phyloP scores from a whole-genome alignment of 1,140 invertebrate genomes.

The Pseudobourletiella spinata region DNA sequence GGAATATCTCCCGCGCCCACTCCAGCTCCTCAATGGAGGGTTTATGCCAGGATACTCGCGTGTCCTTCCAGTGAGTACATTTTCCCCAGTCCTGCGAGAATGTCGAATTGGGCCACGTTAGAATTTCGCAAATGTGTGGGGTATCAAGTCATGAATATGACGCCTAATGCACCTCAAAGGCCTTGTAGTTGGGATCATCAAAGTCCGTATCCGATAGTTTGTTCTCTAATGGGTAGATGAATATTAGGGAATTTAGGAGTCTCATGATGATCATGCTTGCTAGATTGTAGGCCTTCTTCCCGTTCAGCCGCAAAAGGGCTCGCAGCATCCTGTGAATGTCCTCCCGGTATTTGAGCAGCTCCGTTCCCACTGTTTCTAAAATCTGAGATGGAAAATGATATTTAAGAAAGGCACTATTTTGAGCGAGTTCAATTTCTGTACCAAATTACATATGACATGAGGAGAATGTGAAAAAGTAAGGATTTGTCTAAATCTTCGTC shows the following conservation, averaged over 20 bases:
- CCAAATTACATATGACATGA: constrained; percentile 56
- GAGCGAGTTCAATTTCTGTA: not conserved
- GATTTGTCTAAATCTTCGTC: constrained; percentile 71
- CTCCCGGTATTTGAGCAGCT: constrained; percentile 24
- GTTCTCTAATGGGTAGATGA: constrained; percentile 55
- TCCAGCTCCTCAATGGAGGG: constrained; percentile 59
- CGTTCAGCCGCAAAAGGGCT: constrained; percentile 80
- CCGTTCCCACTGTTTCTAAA: constrained; percentile 29
- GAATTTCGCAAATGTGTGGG: not conserved
- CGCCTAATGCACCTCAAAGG: constrained; percentile 55
- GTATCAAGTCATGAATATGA: constrained; percentile 11
- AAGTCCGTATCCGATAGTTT: constrained; percentile 52
- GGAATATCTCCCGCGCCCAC: constrained; percentile 54
- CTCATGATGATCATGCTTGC: constrained; percentile 41
- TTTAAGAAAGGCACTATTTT: too few species aligned
- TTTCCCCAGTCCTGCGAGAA: constrained; percentile 86
- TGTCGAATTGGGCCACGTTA: not conserved
- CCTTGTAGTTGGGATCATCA: constrained; percentile 59
- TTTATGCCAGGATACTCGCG: constrained; percentile 66
- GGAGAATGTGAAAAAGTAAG: constrained; percentile 64
- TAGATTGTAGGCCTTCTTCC: constrained; percentile 64
- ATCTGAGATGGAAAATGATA: constrained; percentile 13
- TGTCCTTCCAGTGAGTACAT: constrained; percentile 52
- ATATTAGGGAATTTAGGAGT: constrained; percentile 50
- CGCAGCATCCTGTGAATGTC: constrained; percentile 21